A percentile compares a stretch with the other conserved stretches of the same genome.
Conservation (phyloP, 2,797 vertebrate species). For the Hypotaenidia philippensis region DNA sequence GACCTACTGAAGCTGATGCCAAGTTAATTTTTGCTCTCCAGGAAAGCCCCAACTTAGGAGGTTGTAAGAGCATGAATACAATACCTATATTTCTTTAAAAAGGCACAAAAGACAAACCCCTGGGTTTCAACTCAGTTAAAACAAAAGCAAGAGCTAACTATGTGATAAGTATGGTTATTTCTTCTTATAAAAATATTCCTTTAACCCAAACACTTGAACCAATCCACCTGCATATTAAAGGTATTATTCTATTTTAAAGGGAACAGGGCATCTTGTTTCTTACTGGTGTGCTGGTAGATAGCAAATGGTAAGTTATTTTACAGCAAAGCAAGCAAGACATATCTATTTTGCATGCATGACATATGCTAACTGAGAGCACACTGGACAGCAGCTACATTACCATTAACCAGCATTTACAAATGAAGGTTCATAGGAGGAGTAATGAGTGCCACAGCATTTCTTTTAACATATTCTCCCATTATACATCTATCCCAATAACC, state of each 20-base stretch:
- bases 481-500: neutral
- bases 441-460: constrained; percentile 20
- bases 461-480: constrained; percentile 15
- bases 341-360: neutral
- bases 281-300: neutral
- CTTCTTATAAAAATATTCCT: neutral
- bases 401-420: constrained; percentile 42
- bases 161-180: neutral
- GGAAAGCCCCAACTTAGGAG: neutral
- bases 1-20: neutral
- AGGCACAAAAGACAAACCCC: neutral
- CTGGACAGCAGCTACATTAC: constrained; percentile 5
- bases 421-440: constrained; percentile 21
- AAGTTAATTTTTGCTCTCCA: neutral
- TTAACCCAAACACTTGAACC: neutral
- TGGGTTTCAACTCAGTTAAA: neutral
- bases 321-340: neutral
- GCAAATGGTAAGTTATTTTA: neutral
- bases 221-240: neutral
- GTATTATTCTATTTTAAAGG: neutral
- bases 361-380: neutral
- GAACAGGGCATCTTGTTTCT: neutral
- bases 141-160: constrained; percentile 4
- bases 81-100: rapidly evolving
- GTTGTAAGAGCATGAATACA: neutral